Evolutionary conservation across 2,113 vertebrate species (phyloP).

Genomic region (Ancistrus triradiatus): DNA sequence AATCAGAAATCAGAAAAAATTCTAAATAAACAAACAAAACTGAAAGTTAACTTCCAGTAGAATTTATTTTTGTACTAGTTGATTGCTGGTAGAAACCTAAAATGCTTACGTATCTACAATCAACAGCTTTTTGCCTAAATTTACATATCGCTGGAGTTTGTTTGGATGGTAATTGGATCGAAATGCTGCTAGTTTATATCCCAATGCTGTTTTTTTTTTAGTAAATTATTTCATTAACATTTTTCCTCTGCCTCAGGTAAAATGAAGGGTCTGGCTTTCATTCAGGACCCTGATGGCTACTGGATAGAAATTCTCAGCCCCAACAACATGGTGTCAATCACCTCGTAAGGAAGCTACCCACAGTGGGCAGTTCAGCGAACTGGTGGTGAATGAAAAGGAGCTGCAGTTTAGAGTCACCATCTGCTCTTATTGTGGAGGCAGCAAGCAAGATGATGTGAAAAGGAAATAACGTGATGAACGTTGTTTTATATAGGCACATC

Average conservation of each 20-base stretch:
- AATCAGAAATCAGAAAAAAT: no score
- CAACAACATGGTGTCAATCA: slow-evolving; percentile 81
- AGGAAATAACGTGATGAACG: no score
- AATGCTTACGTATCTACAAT: no score
- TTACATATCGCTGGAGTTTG: no score
- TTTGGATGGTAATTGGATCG: no score
- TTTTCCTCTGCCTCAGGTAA: slow-evolving; percentile 71
- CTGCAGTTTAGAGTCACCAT: neutral
- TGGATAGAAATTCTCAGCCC: slow-evolving; percentile 98
- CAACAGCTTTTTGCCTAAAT: no score
- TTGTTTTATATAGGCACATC: no score
- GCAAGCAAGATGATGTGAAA: neutral
- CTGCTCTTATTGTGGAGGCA: neutral
- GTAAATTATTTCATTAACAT: neutral
- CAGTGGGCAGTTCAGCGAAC: neutral
- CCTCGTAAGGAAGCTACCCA: slow-evolving; percentile 56
- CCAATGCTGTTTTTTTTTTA: neutral
- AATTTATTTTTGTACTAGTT: neutral
- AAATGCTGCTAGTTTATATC: neutral
- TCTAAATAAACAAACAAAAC: no score
- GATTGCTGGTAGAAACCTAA: no score
- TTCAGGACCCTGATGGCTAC: slow-evolving; percentile 97
- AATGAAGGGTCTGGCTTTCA: slow-evolving; percentile 95
- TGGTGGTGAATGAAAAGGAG: neutral
- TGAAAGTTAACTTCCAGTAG: no score